phyloP scores from a whole-genome alignment of 2,797 vertebrate genomes.

The Ciconia nigra region DNA sequence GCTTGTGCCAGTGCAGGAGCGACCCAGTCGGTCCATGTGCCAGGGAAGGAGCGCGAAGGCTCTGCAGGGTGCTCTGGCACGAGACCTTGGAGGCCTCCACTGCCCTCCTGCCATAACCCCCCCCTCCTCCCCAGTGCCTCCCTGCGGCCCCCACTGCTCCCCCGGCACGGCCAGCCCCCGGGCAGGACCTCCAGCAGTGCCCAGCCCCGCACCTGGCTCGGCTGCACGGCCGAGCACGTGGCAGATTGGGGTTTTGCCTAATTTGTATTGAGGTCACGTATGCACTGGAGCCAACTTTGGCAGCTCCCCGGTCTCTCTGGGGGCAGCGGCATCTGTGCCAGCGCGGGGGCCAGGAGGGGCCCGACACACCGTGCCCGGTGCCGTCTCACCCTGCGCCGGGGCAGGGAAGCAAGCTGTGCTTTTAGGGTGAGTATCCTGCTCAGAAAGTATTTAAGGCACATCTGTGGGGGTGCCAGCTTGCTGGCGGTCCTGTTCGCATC shows the following conservation, averaged over 20 bases:
- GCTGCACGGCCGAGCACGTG: accelerated
- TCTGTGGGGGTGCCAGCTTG: background rate
- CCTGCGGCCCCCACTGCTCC: background rate
- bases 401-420: background rate
- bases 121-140: background rate
- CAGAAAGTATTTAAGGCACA: background rate
- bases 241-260: background rate
- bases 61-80: background rate
- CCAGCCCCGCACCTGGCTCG: background rate
- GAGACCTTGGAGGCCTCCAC: background rate
- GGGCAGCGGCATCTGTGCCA: accelerated
- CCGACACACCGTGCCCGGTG: accelerated
- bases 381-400: accelerated
- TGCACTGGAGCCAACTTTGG: background rate
- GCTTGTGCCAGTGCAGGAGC: background rate
- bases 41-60: background rate
- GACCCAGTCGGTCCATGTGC: background rate
- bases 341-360: background rate
- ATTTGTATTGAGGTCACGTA: background rate
- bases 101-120: background rate
- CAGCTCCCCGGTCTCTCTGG: background rate
- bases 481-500: background rate
- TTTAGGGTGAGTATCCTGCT: background rate
- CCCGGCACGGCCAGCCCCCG: background rate
- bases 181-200: background rate